Evolutionary conservation across 2,888 invertebrate species (phyloP), one percentile per base, ranked within the genome.

Genomic region (Andrena chrysosceles): DNA sequence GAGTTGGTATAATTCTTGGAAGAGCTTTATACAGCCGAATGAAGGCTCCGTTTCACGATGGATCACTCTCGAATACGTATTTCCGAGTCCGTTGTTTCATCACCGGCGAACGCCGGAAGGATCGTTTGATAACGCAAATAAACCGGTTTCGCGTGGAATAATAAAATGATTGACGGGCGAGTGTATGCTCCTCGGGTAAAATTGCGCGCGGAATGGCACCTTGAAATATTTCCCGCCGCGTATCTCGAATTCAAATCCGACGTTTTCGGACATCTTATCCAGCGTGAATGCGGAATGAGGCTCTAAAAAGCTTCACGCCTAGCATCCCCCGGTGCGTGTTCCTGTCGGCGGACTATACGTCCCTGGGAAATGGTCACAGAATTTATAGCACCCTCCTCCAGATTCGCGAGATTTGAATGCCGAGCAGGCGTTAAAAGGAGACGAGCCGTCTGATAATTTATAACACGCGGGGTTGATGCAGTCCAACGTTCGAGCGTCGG

Each of bases 221-320:
- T 49, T n/a, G 59, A 73, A 64, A 73, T 73, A 81, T 68, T 54
- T 52, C 81, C 0, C 31, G 20, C 16, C 23, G 13, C 16, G 5
- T 64, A 81, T 73, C 71, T 66, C 64, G 68, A 73, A 81, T 81
- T 81, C 59, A 73, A 79, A 81, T 73, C 63, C 64, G 63, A 63
- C 81, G 52, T 48, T 64, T 56, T 59, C 74, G 13, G 70, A 29
- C 64, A 72, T 73, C 74, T 64, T 67, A 56, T 66, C 49, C 64
- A 52, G 6, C 26, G 16, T 26, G 80, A 29, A 48, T 68, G 23
- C 64, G 35, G 52, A 69, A 63, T 60, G 62, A 49, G 52, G 33
- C 26, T 78, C 35, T 54, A 56, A 77, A 62, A 68, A 68, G 49
- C 52, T 54, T 49, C 35, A 10, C 48, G 33, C 26, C 8, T 16